Percentiles rank a stretch among this genome's conserved stretches.
Conservation (phyloP, 2,888 invertebrate species). For the Allophyes oxyacanthae region DNA sequence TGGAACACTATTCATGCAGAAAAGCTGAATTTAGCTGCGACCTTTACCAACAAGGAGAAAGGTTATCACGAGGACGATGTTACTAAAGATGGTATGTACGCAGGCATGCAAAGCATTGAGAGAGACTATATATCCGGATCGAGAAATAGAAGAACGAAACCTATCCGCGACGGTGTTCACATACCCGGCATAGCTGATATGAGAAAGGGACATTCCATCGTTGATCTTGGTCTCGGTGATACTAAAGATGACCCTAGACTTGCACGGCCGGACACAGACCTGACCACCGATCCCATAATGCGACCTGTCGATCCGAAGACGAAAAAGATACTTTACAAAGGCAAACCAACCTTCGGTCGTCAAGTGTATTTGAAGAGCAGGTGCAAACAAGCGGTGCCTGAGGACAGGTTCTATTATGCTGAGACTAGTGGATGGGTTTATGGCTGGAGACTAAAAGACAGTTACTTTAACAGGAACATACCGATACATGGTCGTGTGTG, state of each 20-base stretch:
- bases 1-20: conserved; percentile 63
- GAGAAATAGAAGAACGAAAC: conserved; percentile 56
- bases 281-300: conserved; percentile 29
- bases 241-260: conserved; percentile 66
- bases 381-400: conserved; percentile 1
- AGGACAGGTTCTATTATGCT: conserved; percentile 31
- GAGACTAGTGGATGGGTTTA: conserved; percentile 33
- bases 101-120: conserved; percentile 57
- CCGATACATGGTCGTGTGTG: conserved; percentile 26
- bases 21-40: conserved; percentile 61
- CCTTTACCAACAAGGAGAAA: conserved; percentile 60
- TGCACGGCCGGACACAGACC: conserved; percentile 40
- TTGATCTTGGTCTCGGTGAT: conserved; percentile 67
- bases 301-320: conserved; percentile 17
- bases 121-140: conserved; percentile 56
- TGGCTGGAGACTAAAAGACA: conserved; percentile 38
- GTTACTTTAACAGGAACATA: conserved; percentile 1
- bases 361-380: conserved; percentile 22
- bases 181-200: conserved; percentile 57
- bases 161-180: conserved; percentile 56
- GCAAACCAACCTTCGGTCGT: conserved; percentile 25
- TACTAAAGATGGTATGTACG: conserved; percentile 50
- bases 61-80: conserved; percentile 62
- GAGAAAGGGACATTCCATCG: conserved; percentile 64
- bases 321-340: conserved; percentile 16